Conservation (phyloP, 2,113 vertebrate species). For the Ovis canadensis region DNA sequence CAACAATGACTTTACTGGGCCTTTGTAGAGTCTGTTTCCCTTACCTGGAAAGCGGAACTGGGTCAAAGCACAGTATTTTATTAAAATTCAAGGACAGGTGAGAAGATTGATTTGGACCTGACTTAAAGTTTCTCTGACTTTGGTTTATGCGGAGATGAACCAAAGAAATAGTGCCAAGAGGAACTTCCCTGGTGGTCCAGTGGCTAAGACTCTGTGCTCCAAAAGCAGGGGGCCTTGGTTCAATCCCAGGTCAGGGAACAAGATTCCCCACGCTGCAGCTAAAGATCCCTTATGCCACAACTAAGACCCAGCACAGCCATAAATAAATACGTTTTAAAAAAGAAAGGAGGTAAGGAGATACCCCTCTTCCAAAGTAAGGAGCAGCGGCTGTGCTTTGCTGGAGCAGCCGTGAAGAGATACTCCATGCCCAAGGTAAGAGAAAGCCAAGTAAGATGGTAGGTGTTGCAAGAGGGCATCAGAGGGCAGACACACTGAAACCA, state of each 20-base stretch:
- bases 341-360: not conserved
- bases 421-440: no score
- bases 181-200: not conserved
- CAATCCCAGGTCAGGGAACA: not conserved
- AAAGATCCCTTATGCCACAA: not conserved
- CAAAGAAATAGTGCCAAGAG: not conserved
- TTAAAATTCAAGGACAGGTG: not conserved
- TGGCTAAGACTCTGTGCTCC: not conserved
- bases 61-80: not conserved
- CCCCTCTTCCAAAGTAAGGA: no score
- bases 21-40: not conserved
- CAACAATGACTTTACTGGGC: not conserved
- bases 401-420: no score
- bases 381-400: no score
- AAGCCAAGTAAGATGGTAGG: no score
- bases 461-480: no score
- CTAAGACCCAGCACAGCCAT: not conserved
- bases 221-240: not conserved
- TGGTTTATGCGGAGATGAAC: constrained; percentile 6
- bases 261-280: not conserved
- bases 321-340: not conserved
- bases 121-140: not conserved
- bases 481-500: no score
- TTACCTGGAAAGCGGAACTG: not conserved
- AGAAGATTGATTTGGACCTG: not conserved